Conservation (phyloP, 1,140 invertebrate genomes). For the Pinna nobilis region DNA sequence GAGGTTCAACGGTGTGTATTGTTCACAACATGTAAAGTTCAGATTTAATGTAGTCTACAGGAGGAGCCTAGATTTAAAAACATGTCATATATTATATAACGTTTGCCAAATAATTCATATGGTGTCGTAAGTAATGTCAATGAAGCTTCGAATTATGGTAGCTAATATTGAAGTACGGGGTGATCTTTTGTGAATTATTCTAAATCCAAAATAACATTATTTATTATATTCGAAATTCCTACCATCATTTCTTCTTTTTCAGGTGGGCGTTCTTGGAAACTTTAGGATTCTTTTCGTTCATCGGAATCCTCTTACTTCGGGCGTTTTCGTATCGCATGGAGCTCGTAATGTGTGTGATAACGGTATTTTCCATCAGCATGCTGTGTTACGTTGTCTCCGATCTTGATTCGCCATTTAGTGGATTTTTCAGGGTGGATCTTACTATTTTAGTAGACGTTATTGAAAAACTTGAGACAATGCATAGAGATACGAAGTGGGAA, state of each 20-base stretch:
- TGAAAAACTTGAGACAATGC: constrained; percentile 47
- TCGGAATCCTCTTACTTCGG: constrained; percentile 58
- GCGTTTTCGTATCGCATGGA: constrained; percentile 60
- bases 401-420: constrained; percentile 63
- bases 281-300: constrained; percentile 63
- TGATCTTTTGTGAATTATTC: too few species aligned
- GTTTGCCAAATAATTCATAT: too few species aligned
- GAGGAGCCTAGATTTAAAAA: too few species aligned
- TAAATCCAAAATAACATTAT: too few species aligned
- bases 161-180: too few species aligned
- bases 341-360: constrained; percentile 64
- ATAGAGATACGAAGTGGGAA: constrained; percentile 37
- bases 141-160: too few species aligned
- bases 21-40: too few species aligned
- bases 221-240: too few species aligned
- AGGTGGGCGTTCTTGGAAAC: constrained; percentile 65
- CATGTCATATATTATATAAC: too few species aligned
- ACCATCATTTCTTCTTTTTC: constrained; percentile 38
- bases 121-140: too few species aligned
- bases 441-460: constrained; percentile 52
- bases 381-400: constrained; percentile 68
- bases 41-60: too few species aligned
- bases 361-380: constrained; percentile 66
- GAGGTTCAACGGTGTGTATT: too few species aligned
- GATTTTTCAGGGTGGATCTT: constrained; percentile 63